phyloP scores from a whole-genome alignment of 2,797 vertebrate species.

The Platalea minor region DNA sequence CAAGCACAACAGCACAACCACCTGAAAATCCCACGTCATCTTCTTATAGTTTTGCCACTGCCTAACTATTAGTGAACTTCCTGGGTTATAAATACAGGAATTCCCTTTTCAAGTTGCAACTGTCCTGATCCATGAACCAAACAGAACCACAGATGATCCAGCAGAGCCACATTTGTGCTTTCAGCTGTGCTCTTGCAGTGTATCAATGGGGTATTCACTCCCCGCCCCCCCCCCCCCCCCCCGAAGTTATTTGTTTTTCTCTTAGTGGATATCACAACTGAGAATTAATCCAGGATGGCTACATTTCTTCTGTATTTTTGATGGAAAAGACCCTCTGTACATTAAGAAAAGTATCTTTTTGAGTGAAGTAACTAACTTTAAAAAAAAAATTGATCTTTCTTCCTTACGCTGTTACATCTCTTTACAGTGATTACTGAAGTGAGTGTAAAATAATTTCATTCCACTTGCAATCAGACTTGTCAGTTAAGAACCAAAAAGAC shows the following conservation, averaged over 20 bases:
- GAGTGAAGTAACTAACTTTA: background rate
- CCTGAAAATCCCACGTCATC: background rate
- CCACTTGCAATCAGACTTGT: background rate
- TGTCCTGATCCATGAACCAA: background rate
- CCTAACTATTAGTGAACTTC: background rate
- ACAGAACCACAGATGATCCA: background rate
- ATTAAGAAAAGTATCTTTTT: background rate
- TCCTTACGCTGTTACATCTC: background rate
- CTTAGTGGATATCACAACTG: background rate
- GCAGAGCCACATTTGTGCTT: background rate
- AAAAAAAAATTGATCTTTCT: background rate
- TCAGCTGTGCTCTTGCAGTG: background rate
- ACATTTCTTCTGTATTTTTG: background rate
- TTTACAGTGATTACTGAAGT: background rate
- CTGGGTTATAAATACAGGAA: background rate
- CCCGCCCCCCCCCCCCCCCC: fast-evolving
- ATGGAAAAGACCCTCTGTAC: background rate
- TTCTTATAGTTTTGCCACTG: background rate
- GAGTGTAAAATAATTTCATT: background rate
- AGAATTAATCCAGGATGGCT: background rate
- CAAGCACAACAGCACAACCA: background rate
- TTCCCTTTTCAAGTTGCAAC: background rate
- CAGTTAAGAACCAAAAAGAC: background rate
- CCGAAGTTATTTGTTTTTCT: background rate
- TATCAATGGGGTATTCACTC: background rate